Base-by-base conservation (phyloP, 92 coral and sea anemone species). In the Parazoanthus darwini region DNA sequence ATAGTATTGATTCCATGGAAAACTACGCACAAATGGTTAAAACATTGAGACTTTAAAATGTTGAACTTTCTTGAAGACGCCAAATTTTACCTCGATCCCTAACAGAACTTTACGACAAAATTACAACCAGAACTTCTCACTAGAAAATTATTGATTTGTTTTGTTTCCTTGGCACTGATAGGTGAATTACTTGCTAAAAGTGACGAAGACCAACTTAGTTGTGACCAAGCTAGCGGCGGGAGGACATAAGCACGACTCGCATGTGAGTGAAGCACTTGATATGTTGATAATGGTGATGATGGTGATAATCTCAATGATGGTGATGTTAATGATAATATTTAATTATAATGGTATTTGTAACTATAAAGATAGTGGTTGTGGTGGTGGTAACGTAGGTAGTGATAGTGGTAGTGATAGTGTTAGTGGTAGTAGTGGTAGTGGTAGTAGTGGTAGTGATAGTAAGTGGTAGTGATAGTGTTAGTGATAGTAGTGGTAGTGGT, bases 221-320 rank as follows among this genome's bases (percentile, higher is more conserved):
- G 99, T 97, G 35, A 95, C 94, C 86, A 97, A 97, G 38, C 94
- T 97, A 68, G 99, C 99, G 35, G 98, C 98, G n/a, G 98, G 98
- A 79, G 99, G 99, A 16, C 99, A 97, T 82, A 97, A 95, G 80
- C 92, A 91, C 54, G 99, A 94, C 72, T 97, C 99, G 2, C 85
- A 85, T 90, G 99, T 97, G 77, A 79, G 90, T 82, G 15, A 36
- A 26, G n/a, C 0, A 18, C n/a, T 0, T 11, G 16, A 36, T 26
- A 66, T 39, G 74, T 3, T 82, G 75, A 36, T 66, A 10, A 26
- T 51, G n/a, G 13, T 46, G 1, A 51, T 51, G 4, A 5, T 79
- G n/a, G 6, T 79, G 67, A 26, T 39, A 4, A 23, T 78, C 2
- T 6, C 7, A 22, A 25, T 79, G 3, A 16, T 77, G 35, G 2